Conservation (phyloP, 2,113 vertebrate species). For the Lepus europaeus region DNA sequence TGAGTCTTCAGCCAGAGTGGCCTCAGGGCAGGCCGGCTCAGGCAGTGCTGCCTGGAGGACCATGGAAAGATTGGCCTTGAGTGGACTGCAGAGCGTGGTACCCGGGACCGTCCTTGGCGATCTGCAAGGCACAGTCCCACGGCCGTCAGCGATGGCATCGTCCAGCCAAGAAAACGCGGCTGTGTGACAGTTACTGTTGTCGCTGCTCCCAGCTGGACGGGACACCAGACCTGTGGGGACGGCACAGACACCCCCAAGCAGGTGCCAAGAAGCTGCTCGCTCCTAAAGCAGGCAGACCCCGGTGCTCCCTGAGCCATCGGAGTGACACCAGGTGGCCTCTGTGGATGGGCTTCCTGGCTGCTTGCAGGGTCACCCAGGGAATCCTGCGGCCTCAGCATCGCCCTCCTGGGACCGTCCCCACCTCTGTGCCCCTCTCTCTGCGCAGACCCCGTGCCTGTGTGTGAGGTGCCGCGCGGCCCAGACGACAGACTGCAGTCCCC, state of each 20-base stretch:
- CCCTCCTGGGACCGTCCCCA: not conserved
- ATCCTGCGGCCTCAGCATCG: no score
- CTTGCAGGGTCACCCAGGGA: no score
- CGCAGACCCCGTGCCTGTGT: slow-evolving; percentile 92
- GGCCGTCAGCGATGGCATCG: not conserved
- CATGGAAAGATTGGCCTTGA: no score
- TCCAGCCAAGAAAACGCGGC: not conserved
- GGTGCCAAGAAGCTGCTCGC: not conserved
- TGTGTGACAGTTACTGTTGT: not conserved
- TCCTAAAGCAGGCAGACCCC: not conserved
- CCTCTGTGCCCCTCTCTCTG: not conserved
- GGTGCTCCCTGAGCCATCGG: not conserved
- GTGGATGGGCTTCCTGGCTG: fast-evolving
- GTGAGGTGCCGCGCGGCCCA: slow-evolving; percentile 93
- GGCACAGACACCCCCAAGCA: not conserved
- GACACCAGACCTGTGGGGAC: not conserved
- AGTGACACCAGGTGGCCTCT: not conserved
- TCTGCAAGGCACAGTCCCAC: not conserved
- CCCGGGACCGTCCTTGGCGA: not conserved
- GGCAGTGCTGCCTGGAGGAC: not conserved
- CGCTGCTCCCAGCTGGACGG: not conserved
- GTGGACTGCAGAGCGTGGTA: not conserved
- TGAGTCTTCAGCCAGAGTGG: no score
- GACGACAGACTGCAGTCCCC: slow-evolving; percentile 94
- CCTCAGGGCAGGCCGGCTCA: not conserved